A percentile compares a stretch with the other conserved stretches of the same genome.
These are phyloP conservation scores for Diloba caeruleocephala DNA, from an alignment of 2,888 invertebrate genomes.

Conservation along the genomic window DNA sequence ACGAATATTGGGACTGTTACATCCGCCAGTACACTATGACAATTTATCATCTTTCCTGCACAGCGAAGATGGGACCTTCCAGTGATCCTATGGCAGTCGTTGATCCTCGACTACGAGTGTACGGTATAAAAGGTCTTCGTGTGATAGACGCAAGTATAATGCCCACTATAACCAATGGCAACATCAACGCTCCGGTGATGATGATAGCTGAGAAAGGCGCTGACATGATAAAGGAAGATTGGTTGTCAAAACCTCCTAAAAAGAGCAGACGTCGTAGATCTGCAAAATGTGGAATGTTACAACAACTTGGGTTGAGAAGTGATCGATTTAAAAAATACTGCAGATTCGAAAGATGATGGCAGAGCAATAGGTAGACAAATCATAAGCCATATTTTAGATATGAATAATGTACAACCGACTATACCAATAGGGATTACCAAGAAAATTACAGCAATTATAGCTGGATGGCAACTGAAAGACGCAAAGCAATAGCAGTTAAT, in stretches of 20 bases:
- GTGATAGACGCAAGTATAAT: constrained; percentile 97
- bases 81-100: constrained; percentile 94
- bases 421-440: constrained; percentile 61
- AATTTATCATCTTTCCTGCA: constrained; percentile 95
- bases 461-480: constrained; percentile 6
- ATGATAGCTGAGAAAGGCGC: constrained; percentile 97
- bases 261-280: constrained; percentile 63
- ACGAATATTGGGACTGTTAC: constrained; percentile 96
- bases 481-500: constrained; percentile 8
- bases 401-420: constrained; percentile 33
- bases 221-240: constrained; percentile 93
- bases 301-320: constrained; percentile 59
- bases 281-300: constrained; percentile 63
- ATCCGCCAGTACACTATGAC: constrained; percentile 96
- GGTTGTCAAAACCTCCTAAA: constrained; percentile 79
- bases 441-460: constrained; percentile 9
- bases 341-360: constrained; percentile 72
- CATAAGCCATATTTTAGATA: constrained; percentile 55
- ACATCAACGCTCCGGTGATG: constrained; percentile 95
- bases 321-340: constrained; percentile 60
- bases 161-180: constrained; percentile 96
- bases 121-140: constrained; percentile 93
- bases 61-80: constrained; percentile 95
- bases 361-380: constrained; percentile 31
- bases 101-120: constrained; percentile 93